These are phyloP conservation scores for Thermophis baileyi DNA, from an alignment of 2,113 vertebrate genomes.

Conservation along the genomic window DNA sequence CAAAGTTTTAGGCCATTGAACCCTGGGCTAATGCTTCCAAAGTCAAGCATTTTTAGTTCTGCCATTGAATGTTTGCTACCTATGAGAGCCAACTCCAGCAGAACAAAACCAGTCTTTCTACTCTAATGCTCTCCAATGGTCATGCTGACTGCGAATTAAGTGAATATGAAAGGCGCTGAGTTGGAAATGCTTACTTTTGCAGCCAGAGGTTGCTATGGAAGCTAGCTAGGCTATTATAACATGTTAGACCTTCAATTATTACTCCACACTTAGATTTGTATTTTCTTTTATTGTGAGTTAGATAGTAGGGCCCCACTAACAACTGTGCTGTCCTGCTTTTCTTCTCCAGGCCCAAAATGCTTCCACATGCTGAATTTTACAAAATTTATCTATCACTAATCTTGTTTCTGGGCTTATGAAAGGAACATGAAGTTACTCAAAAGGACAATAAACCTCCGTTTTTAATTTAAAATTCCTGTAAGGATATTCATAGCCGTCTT, in stretches of 20 bases:
- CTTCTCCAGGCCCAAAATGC: neutral
- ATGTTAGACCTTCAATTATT: constrained; percentile 6
- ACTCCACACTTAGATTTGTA: constrained; percentile 18
- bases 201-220: neutral
- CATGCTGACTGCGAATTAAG: neutral
- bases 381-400: constrained; percentile 39
- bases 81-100: constrained; percentile 14
- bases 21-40: constrained; percentile 37
- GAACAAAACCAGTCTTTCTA: neutral
- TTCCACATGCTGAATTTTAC: neutral
- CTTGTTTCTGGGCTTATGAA: constrained; percentile 38
- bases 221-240: constrained; percentile 22
- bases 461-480: constrained; percentile 48
- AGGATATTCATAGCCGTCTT: constrained; percentile 59
- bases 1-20: constrained; percentile 41
- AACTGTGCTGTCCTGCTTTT: constrained; percentile 9
- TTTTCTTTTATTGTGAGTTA: constrained; percentile 11
- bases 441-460: constrained; percentile 45
- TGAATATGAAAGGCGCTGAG: neutral
- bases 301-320: constrained; percentile 20
- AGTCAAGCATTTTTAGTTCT: constrained; percentile 24
- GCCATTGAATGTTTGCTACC: neutral
- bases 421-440: constrained; percentile 24
- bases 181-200: neutral
- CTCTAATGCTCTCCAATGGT: neutral